Percentiles rank a stretch among this genome's conserved stretches.
Conservation (phyloP, 2,797 vertebrate genomes). For the Microhierax caerulescens region DNA sequence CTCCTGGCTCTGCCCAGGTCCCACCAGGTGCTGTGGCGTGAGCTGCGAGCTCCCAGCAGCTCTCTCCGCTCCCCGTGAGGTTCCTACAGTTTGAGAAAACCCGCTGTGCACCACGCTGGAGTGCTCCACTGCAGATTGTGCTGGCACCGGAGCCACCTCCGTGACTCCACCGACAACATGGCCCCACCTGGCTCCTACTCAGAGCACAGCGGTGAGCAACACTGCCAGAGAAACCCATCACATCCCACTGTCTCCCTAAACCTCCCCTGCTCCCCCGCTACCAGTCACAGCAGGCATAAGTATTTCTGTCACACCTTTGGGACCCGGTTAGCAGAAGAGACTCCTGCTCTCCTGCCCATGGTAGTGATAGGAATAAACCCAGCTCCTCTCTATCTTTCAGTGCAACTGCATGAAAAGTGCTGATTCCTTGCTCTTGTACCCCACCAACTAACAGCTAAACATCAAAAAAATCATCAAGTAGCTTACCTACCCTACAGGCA, state of each 20-base stretch:
- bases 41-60: too few relatives aligned
- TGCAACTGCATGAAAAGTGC: not conserved
- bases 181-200: not conserved
- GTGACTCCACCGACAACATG: too few relatives aligned
- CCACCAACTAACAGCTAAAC: not conserved
- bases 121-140: too few relatives aligned
- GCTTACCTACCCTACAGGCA: not conserved
- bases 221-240: not conserved
- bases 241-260: not conserved
- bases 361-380: not conserved
- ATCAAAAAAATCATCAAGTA: not conserved
- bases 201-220: not conserved
- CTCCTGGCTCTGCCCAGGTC: too few relatives aligned
- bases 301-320: not conserved
- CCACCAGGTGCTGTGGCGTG: too few relatives aligned
- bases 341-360: not conserved
- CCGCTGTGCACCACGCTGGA: too few relatives aligned
- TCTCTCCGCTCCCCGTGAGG: too few relatives aligned
- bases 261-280: not conserved
- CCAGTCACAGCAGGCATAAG: accelerated
- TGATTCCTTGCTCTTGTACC: not conserved
- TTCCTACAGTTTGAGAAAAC: too few relatives aligned
- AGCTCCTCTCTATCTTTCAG: not conserved
- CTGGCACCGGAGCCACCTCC: too few relatives aligned
- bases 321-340: not conserved